phyloP scores from a whole-genome alignment of 1,140 invertebrate species.

The Lordiphosa mommai region DNA sequence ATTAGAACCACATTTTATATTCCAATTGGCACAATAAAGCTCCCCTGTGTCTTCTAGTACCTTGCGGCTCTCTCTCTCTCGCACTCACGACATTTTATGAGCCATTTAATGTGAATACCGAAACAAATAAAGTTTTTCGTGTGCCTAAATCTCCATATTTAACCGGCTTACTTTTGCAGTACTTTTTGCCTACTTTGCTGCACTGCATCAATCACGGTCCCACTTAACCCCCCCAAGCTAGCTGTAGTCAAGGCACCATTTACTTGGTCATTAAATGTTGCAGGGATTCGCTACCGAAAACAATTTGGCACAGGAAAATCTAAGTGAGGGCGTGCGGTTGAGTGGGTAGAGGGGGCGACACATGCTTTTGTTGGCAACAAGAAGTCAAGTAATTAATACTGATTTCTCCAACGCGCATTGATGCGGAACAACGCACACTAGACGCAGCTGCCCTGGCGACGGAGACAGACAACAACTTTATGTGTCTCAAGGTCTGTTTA shows the following conservation, averaged over 20 bases:
- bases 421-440: slow-evolving; percentile 47
- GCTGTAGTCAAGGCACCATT: slow-evolving; percentile 22
- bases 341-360: too few relatives aligned
- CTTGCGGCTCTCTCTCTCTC: too few relatives aligned
- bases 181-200: neutral
- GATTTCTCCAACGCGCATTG: slow-evolving; percentile 49
- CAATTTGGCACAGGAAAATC: slow-evolving; percentile 20
- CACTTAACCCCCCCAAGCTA: neutral
- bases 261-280: slow-evolving; percentile 44
- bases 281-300: slow-evolving; percentile 21
- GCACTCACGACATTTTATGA: too few relatives aligned
- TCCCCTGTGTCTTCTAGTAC: too few relatives aligned
- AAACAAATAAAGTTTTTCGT: too few relatives aligned
- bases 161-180: too few relatives aligned
- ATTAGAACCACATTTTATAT: too few relatives aligned
- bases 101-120: too few relatives aligned
- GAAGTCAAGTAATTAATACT: slow-evolving; percentile 68
- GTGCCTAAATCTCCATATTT: too few relatives aligned
- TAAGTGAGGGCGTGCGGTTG: neutral
- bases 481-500: slow-evolving; percentile 32
- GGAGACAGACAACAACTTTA: slow-evolving; percentile 26
- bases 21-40: too few relatives aligned
- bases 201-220: slow-evolving; percentile 56
- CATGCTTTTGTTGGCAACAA: slow-evolving; percentile 23
- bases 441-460: slow-evolving; percentile 47